phyloP scores from a whole-genome alignment of 2,888 invertebrate species.

The Pyrocoelia pectoralis region DNA sequence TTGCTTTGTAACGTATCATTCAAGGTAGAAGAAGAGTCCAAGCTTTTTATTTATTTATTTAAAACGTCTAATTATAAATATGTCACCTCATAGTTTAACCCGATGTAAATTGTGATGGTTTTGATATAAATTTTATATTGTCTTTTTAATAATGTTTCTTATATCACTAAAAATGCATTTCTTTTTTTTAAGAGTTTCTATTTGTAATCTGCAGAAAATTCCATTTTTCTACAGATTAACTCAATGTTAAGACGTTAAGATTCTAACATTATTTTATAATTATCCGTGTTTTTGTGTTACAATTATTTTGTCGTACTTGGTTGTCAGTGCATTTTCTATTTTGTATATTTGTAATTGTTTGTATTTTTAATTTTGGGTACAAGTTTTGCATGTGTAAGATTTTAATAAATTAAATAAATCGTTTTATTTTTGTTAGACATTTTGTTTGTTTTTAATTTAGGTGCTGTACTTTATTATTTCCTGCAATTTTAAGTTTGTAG shows the following conservation, averaged over 20 bases:
- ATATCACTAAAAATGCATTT: not conserved
- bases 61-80: constrained; percentile 12
- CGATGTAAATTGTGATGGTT: constrained; percentile 59
- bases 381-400: constrained; percentile 46
- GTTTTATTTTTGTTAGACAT: constrained; percentile 46
- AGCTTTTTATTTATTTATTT: constrained; percentile 30
- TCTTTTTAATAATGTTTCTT: not conserved
- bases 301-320: constrained; percentile 11
- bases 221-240: not conserved
- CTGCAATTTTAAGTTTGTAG: not conserved
- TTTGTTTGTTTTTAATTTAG: constrained; percentile 18
- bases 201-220: not conserved
- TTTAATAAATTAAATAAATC: constrained; percentile 44
- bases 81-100: constrained; percentile 60
- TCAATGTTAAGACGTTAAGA: not conserved
- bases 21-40: constrained; percentile 33
- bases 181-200: not conserved
- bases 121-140: constrained; percentile 47
- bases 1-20: constrained; percentile 28
- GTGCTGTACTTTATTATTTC: not conserved
- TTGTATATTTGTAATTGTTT: constrained; percentile 28
- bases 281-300: not conserved
- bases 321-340: constrained; percentile 24
- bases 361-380: constrained; percentile 37
- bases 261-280: constrained; percentile 5